A percentile compares a stretch with the other conserved stretches of the same genome.
phyloP scores from a whole-genome alignment of 2,113 vertebrate genomes.

The Pseudorasbora parva region DNA sequence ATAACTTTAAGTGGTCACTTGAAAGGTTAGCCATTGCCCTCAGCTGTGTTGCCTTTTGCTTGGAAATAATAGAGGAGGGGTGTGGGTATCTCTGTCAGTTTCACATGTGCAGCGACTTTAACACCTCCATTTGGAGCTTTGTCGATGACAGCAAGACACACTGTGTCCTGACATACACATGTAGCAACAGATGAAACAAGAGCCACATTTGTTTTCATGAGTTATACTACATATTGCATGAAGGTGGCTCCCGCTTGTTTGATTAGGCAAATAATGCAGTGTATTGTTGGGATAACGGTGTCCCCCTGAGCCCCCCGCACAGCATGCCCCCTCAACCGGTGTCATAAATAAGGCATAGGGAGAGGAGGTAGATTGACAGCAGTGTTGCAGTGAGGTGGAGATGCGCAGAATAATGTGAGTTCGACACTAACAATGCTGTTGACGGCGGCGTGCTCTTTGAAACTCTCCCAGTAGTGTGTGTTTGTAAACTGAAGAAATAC shows the following conservation, averaged over 20 bases:
- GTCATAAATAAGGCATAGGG: conserved; percentile 55
- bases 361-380: conserved; percentile 43
- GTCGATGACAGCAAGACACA: conserved; percentile 47
- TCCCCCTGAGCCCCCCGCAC: neutral
- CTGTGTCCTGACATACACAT: conserved; percentile 38
- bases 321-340: conserved; percentile 28
- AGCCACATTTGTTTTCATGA: conserved; percentile 41
- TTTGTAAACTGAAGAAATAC: conserved; percentile 53
- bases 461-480: conserved; percentile 48
- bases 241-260: conserved; percentile 53
- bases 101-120: conserved; percentile 49
- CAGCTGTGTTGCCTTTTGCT: conserved; percentile 37
- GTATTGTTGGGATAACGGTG: conserved; percentile 45
- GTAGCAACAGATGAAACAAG: conserved; percentile 24
- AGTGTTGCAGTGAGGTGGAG: conserved; percentile 16
- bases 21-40: conserved; percentile 55
- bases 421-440: conserved; percentile 50
- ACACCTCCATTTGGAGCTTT: conserved; percentile 54
- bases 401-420: conserved; percentile 22
- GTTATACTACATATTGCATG: conserved; percentile 57
- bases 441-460: conserved; percentile 50
- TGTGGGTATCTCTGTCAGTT: conserved; percentile 41
- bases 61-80: neutral
- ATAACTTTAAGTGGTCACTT: conserved; percentile 47
- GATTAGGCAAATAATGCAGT: conserved; percentile 52